phyloP scores from a whole-genome alignment of 2,888 invertebrate genomes.

The Lasioglossum zephyrum region DNA sequence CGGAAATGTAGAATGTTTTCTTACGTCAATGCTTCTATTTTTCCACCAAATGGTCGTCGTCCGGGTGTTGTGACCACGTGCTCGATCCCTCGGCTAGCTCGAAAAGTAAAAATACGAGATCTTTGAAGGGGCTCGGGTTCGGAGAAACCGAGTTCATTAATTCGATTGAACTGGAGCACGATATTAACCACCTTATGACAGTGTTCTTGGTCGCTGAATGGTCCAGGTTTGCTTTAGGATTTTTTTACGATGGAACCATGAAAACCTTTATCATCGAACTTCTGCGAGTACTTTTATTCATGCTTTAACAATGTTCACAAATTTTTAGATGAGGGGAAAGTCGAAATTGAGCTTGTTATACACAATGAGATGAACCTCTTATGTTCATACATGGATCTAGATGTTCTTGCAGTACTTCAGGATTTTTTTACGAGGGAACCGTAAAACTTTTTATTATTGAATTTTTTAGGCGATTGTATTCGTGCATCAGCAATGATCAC shows the following conservation, averaged over 20 bases:
- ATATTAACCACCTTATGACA: neutral
- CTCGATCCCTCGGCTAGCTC: neutral
- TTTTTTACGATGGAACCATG: neutral
- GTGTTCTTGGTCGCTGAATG: neutral
- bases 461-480: neutral
- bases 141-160: neutral
- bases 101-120: conserved; percentile 7
- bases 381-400: neutral
- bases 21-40: conserved; percentile 9
- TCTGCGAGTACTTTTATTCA: neutral
- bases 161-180: neutral
- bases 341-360: neutral
- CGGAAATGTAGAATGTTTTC: neutral
- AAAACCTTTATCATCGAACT: neutral
- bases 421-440: neutral
- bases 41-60: conserved; percentile 13
- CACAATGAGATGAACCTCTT: neutral
- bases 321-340: neutral
- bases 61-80: neutral
- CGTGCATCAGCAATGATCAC: neutral
- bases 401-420: neutral
- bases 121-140: neutral
- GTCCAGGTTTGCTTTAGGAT: neutral
- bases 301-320: neutral
- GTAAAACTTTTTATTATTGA: neutral